Evolutionary conservation across 2,797 vertebrate genomes (phyloP).

Genomic region (Prionace glauca): DNA sequence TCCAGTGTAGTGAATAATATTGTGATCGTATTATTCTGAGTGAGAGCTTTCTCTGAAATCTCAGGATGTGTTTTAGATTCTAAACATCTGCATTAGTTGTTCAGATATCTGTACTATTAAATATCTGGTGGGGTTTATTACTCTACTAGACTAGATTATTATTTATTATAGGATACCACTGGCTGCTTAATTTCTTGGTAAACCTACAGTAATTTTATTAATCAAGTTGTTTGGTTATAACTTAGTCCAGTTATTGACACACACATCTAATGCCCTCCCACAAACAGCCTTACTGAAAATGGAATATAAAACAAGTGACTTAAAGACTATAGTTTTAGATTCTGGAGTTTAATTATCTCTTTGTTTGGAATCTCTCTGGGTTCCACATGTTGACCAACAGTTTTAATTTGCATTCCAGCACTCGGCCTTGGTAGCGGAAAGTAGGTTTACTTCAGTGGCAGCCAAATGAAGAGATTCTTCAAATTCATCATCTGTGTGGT

Average conservation of each 20-base stretch:
- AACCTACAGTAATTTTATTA: background rate
- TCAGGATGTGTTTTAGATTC: background rate
- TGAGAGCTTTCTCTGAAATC: background rate
- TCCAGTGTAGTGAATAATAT: background rate
- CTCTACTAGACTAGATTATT: background rate
- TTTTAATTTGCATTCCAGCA: slow-evolving; percentile 18
- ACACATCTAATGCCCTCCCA: background rate
- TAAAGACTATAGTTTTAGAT: background rate
- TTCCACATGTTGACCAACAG: background rate
- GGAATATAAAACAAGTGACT: background rate
- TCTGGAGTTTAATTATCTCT: background rate
- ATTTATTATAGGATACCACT: background rate
- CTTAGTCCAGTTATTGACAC: background rate
- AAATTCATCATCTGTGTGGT: background rate
- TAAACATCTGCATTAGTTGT: background rate
- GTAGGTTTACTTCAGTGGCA: background rate
- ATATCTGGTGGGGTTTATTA: background rate
- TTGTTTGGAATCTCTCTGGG: background rate
- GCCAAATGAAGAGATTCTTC: background rate
- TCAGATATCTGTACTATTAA: background rate
- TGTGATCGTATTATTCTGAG: background rate
- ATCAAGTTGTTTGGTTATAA: background rate
- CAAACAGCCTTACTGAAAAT: background rate
- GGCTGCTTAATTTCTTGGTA: background rate
- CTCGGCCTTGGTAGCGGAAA: background rate